phyloP scores from a whole-genome alignment of 2,888 invertebrate genomes.

The Poecilus cupreus region DNA sequence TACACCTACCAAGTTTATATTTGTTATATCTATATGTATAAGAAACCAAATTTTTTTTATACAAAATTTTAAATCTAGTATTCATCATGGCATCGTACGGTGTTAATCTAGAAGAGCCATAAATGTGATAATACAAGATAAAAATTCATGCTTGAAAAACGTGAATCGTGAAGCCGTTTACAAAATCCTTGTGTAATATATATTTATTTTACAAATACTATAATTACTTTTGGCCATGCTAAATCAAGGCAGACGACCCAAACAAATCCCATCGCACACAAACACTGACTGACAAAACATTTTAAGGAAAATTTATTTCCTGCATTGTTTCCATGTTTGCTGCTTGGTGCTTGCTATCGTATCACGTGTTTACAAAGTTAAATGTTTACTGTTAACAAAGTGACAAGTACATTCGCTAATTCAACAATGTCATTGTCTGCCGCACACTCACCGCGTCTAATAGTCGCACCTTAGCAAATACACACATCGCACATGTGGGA shows the following conservation, averaged over 20 bases:
- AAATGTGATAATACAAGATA: not conserved
- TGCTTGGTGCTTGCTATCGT: no score
- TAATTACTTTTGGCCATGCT: slow-evolving; percentile 32
- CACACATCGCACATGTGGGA: not conserved
- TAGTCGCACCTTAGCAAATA: not conserved
- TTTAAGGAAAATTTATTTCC: slow-evolving; percentile 43
- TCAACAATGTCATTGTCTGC: slow-evolving; percentile 21
- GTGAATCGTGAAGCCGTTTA: slow-evolving; percentile 3
- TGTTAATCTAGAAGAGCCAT: not conserved
- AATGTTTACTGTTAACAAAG: slow-evolving; percentile 40
- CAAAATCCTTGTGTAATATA: slow-evolving; percentile 12
- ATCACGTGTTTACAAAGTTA: not conserved
- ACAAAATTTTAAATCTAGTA: not conserved
- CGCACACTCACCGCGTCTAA: not conserved
- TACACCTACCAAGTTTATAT: no score
- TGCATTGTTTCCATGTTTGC: slow-evolving; percentile 42
- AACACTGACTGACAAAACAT: slow-evolving; percentile 7
- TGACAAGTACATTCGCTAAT: slow-evolving; percentile 26
- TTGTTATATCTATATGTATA: no score
- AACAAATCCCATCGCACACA: not conserved
- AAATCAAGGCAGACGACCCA: slow-evolving; percentile 21
- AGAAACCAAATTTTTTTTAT: no score
- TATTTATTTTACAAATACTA: slow-evolving; percentile 15
- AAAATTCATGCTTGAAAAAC: not conserved
- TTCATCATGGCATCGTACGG: not conserved